Evolutionary conservation across 2,888 invertebrate species (phyloP).

Genomic region (Acleris cristana): DNA sequence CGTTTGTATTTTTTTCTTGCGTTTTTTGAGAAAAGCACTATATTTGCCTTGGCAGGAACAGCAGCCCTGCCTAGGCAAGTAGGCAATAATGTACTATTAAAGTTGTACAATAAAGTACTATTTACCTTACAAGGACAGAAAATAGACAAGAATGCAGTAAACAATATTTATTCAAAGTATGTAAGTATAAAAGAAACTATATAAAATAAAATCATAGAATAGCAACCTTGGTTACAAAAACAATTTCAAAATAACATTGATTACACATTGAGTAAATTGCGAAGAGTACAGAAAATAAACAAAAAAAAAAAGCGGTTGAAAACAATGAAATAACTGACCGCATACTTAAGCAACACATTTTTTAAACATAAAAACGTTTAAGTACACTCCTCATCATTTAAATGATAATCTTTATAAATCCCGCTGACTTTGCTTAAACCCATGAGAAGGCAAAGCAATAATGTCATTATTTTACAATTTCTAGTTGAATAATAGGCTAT

Average conservation of each 20-base stretch:
- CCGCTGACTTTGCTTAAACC: too few relatives aligned
- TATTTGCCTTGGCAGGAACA: too few relatives aligned
- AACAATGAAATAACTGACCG: background rate
- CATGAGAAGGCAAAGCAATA: too few relatives aligned
- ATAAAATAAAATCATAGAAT: conserved; percentile 28
- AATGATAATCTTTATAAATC: too few relatives aligned
- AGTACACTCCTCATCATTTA: too few relatives aligned
- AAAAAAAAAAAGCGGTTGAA: background rate
- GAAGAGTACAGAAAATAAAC: background rate
- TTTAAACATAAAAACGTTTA: background rate
- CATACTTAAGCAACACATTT: conserved; percentile 1
- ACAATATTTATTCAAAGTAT: conserved; percentile 29
- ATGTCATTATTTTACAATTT: too few relatives aligned
- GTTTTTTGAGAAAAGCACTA: too few relatives aligned
- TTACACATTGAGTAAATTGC: conserved; percentile 16
- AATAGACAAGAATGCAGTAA: conserved; percentile 5
- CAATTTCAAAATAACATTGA: conserved; percentile 4
- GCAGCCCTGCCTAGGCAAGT: too few relatives aligned
- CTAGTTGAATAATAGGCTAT: too few relatives aligned
- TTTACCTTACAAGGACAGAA: background rate
- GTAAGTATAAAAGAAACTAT: conserved; percentile 29
- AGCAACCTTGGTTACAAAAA: conserved; percentile 31
- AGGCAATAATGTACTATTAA: too few relatives aligned
- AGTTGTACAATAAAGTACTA: too few relatives aligned
- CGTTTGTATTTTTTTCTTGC: too few relatives aligned